Evolutionary conservation across 2,113 vertebrate genomes (phyloP).

Genomic region (Gopherus flavomarginatus): DNA sequence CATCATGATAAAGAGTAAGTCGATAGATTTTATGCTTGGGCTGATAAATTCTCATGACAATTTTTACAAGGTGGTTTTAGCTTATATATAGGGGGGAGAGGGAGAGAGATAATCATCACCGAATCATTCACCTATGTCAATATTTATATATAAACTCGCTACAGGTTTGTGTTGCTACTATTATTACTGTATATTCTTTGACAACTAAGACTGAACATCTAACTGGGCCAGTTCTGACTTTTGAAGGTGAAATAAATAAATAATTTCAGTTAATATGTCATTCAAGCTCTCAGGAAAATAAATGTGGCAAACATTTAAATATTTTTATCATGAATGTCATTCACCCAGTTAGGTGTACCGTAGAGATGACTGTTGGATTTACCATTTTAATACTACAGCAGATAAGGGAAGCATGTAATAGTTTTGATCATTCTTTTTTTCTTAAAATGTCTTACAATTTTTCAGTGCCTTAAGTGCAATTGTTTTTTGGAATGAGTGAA

Average conservation of each 20-base stretch:
- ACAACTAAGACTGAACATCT: background rate
- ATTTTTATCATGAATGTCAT: background rate
- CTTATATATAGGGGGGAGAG: too few species aligned
- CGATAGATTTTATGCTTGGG: background rate
- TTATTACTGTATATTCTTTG: background rate
- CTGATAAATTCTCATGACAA: background rate
- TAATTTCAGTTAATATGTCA: background rate
- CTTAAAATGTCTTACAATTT: background rate
- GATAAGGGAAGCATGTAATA: accelerated
- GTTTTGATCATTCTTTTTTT: background rate
- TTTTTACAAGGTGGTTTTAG: background rate
- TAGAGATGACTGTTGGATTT: background rate
- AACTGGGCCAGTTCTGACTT: background rate
- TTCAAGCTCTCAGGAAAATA: background rate
- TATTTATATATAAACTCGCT: background rate
- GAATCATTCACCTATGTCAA: background rate
- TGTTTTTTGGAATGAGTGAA: background rate
- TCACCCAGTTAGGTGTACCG: background rate
- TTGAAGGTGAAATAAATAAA: background rate
- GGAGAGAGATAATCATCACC: too few species aligned
- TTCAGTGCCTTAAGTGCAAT: background rate
- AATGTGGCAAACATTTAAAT: background rate
- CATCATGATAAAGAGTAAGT: background rate
- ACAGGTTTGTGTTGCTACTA: background rate
- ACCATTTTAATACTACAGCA: background rate